These are phyloP conservation scores for Epistrophe eligans DNA, from an alignment of 2,888 invertebrate genomes.

Conservation along the genomic window DNA sequence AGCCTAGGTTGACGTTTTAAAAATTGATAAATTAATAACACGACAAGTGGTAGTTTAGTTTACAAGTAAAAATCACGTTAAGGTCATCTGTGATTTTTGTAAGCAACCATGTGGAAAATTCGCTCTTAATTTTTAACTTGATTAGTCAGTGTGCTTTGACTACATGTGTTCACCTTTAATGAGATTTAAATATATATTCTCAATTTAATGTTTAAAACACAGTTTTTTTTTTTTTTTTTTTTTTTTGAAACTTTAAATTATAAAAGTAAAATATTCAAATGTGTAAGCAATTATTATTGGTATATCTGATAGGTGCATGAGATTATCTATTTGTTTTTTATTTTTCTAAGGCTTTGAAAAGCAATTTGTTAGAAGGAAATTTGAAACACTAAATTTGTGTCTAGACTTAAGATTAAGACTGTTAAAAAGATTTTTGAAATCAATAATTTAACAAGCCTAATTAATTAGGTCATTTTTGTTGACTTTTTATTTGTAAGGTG, in stretches of 20 bases:
- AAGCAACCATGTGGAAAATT: conserved; percentile 40
- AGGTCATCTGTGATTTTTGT: conserved; percentile 50
- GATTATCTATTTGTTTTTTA: not conserved
- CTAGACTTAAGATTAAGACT: not conserved
- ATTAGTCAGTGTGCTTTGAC: conserved; percentile 29
- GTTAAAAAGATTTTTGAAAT: not conserved
- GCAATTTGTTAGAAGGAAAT: not conserved
- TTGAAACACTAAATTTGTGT: not conserved
- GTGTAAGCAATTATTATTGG: conserved; percentile 2
- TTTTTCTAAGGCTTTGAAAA: not conserved
- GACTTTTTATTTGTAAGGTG: no score
- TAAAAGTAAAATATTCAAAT: not conserved
- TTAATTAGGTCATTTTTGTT: no score
- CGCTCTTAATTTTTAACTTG: conserved; percentile 62
- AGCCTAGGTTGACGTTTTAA: conserved; percentile 18
- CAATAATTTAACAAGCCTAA: not conserved
- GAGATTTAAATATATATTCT: conserved; percentile 16
- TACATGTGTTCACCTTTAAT: conserved; percentile 34
- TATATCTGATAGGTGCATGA: not conserved
- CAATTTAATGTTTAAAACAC: not conserved
- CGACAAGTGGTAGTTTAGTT: not conserved
- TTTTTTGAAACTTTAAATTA: not conserved
- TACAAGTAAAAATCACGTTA: not conserved
- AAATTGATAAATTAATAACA: conserved; percentile 6
- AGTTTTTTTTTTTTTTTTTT: no score